Evolutionary conservation across 1,140 invertebrate genomes (phyloP).

Genomic region (Sycobia sp.): DNA sequence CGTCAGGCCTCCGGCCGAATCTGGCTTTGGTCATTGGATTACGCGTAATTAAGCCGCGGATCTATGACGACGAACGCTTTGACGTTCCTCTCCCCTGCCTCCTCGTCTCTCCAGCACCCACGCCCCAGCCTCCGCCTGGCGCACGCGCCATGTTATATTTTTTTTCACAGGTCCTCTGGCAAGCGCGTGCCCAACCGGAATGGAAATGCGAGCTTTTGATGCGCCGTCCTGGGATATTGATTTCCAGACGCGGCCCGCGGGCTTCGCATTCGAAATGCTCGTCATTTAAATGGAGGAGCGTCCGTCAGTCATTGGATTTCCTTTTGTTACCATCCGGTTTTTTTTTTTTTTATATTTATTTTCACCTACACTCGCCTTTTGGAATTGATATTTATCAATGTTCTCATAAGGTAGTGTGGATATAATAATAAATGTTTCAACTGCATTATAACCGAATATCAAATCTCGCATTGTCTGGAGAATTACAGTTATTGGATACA

Average conservation of each 20-base stretch:
- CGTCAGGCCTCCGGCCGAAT: conserved; percentile 21
- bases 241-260: background rate
- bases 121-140: too few species aligned
- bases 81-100: background rate
- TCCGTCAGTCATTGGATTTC: background rate
- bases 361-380: too few species aligned
- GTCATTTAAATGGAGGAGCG: background rate
- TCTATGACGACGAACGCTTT: background rate
- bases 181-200: background rate
- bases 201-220: conserved; percentile 7
- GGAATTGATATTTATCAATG: too few species aligned
- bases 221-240: background rate
- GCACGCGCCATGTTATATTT: too few species aligned
- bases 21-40: conserved; percentile 8
- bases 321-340: background rate
- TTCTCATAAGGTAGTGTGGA: too few species aligned
- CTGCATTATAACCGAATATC: too few species aligned
- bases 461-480: too few species aligned
- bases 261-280: conserved; percentile 5
- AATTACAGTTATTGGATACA: too few species aligned
- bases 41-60: background rate
- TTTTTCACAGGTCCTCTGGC: background rate
- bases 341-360: too few species aligned
- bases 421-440: too few species aligned
- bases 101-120: too few species aligned